A percentile compares a stretch with the other conserved stretches of the same genome.
Conservation (phyloP, 1,140 invertebrate genomes). For the Camponotus vicinus region DNA sequence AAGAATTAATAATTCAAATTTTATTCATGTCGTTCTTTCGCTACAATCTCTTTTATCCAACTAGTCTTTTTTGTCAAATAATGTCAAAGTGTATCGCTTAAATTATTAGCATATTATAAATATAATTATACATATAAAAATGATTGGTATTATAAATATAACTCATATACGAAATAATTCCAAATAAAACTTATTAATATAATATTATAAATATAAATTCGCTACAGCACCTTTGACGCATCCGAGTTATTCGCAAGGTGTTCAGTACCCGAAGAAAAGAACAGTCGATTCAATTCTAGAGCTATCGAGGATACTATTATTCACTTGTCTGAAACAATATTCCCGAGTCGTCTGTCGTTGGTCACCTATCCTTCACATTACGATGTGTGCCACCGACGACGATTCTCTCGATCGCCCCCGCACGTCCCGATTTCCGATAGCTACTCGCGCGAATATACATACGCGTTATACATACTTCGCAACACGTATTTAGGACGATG, state of each 20-base stretch:
- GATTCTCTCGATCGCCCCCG: conserved; percentile 1
- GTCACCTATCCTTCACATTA: not conserved
- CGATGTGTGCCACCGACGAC: not conserved
- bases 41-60: too few species aligned
- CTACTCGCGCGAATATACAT: not conserved
- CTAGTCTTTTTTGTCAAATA: too few species aligned
- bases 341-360: not conserved
- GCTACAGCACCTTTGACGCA: too few species aligned
- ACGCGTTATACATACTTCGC: conserved; percentile 1
- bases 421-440: conserved; percentile 16
- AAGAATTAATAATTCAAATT: not conserved
- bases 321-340: conserved; percentile 26
- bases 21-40: too few species aligned
- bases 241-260: not conserved
- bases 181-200: too few species aligned
- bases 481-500: conserved; percentile 49
- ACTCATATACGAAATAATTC: too few species aligned
- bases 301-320: conserved; percentile 13
- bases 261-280: not conserved
- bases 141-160: too few species aligned
- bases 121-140: too few species aligned
- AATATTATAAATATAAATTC: too few species aligned
- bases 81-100: too few species aligned
- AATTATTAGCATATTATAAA: too few species aligned
- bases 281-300: conserved; percentile 14